Base-by-base conservation (phyloP, 1,140 invertebrate species). In the Semibalanus balanoides region DNA sequence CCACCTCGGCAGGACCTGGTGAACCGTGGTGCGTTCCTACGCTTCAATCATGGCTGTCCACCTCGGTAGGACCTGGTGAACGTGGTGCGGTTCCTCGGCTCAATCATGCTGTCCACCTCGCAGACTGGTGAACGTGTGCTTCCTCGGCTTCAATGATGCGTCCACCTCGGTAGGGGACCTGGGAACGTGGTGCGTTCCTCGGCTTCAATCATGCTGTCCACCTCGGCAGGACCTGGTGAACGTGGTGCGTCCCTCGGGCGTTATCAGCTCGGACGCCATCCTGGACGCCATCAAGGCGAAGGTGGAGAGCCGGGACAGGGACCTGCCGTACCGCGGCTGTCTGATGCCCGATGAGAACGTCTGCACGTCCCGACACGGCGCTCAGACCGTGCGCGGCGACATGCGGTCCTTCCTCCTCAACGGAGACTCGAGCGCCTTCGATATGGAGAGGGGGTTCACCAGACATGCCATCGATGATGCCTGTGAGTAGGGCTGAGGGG, bases 361-460 rank as follows among this genome's bases (percentile, higher is more conserved):
- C 71, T 95, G 95, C 19, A 89, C 89, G 35, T 83, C 87, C 14
- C 88, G 89, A 78, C 88, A 90, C 79, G 90, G 90, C n/a, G 91
- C 95, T 0, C 88, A 91, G 81, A 93, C 95, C 40, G 85, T 95
- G 25, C 87, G 90, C 70, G 94, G 94, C 25, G 96, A 98, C 86
- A 92, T 96, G 88, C 88, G 91, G 64, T 86, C 89, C 71, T 91
- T 91, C 51, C 85, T 98, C 75, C 85, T 98, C 35, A 94, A 98
- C 84, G 95, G 94, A 14, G 93, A 98, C 84, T 87, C 85, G 51
- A 87, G 88, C 76, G 92, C 89, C 82, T 97, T 97, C 84, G 94
- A 97, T 84, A 92, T 95, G 88, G 95, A 97, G 82, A 86, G 90
- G 80, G 94, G 91, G 74, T 98, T 97, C 82, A 96, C 95, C 0